Evolutionary conservation across 1,140 invertebrate genomes (phyloP).

Genomic region (Lithobius niger): DNA sequence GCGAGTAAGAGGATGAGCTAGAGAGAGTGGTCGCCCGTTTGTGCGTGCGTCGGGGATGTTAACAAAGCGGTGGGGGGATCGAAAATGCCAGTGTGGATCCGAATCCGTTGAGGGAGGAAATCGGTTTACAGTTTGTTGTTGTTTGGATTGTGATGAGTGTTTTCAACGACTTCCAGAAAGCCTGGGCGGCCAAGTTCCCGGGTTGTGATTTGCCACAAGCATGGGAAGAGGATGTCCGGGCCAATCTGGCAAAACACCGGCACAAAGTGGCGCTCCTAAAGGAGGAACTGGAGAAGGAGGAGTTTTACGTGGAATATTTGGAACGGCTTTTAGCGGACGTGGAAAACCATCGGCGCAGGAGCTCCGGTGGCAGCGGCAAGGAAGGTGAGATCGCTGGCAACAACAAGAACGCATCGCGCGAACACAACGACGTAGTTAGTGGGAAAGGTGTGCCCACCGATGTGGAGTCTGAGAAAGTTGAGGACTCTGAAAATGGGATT

Average conservation of each 20-base stretch:
- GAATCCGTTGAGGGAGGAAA: too few species aligned
- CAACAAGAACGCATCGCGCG: slow-evolving; percentile 19
- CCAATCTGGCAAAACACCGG: slow-evolving; percentile 73
- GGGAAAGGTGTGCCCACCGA: slow-evolving; percentile 12
- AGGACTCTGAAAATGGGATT: slow-evolving; percentile 15
- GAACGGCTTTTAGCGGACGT: slow-evolving; percentile 66
- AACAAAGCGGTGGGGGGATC: too few species aligned
- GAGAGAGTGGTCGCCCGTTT: too few species aligned
- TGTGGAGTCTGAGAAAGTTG: slow-evolving; percentile 22
- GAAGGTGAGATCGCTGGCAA: neutral
- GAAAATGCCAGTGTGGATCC: too few species aligned
- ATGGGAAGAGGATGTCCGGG: slow-evolving; percentile 79
- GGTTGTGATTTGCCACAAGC: slow-evolving; percentile 71
- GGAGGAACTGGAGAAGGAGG: slow-evolving; percentile 74
- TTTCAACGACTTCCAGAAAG: slow-evolving; percentile 71
- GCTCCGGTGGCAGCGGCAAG: neutral
- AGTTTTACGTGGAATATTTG: slow-evolving; percentile 77
- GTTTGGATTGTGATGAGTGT: slow-evolving; percentile 61
- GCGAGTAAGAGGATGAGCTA: too few species aligned
- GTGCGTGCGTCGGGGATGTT: too few species aligned
- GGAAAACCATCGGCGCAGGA: slow-evolving; percentile 47
- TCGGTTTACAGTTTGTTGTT: too few species aligned
- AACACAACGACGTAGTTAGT: too few species aligned
- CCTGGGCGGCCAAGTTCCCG: slow-evolving; percentile 75
- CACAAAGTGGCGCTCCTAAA: slow-evolving; percentile 54